Base-by-base conservation (phyloP, 1,140 invertebrate genomes). In the Diploscapter pachys region DNA sequence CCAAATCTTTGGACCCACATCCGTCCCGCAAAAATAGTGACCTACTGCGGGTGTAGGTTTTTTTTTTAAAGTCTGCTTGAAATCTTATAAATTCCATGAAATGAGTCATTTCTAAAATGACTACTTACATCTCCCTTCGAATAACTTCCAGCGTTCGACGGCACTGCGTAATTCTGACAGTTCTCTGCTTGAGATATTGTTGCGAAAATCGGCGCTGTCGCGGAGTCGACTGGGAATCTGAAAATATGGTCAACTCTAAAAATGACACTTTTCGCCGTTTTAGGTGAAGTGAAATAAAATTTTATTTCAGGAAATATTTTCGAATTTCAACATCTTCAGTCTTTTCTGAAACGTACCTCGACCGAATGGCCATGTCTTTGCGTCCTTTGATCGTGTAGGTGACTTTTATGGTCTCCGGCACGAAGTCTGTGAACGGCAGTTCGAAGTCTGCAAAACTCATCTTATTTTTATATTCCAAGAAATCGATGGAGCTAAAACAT, bases 381-480 rank as follows among this genome's bases (percentile, higher is more conserved):
- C 72, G 55, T 65, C 78, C 81, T 54, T 78, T 71, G 4, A 84
- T 55, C 51, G 85, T 80, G 50, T 80, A 81, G 59, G 78, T 74
- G 11, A 81, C 57, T 31, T 68, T 52, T 6, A 76, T 73, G 4
- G 74, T 80, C 56, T 82, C 77, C 3, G 83, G 80, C 13, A 73
- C 72, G 68, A 85, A 85, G 55, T 86, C 83, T 2, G 76, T 77
- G 69, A 85, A 85, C 5, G 73, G 67, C 2, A 68, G 53, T 5
- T 64, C 9, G 31, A 65, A 6, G 51, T 13, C 63, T 9, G 63
- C 9, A 31, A 65, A 50, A 65, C 51, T 31, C 31, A 31, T 31
- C 31, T 68, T 9, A 68, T 31, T 48, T 5, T 64, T 9, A 31
- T 31, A 6, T 31, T 13, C 63, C 8, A 50, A 31, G 31, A 65